Conservation (phyloP, 2,797 vertebrate species). For the Phoxinus dragarum region DNA sequence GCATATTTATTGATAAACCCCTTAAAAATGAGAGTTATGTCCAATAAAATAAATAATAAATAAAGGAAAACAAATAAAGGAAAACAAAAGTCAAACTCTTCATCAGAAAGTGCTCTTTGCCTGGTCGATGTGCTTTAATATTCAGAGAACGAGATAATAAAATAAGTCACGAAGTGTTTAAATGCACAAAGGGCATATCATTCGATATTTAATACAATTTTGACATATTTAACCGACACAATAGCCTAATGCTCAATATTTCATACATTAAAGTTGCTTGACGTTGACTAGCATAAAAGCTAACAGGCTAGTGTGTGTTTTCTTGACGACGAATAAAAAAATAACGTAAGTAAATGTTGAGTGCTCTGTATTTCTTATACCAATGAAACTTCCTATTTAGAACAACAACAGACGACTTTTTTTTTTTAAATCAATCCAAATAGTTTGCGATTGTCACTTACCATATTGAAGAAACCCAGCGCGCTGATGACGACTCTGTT, state of each 20-base stretch:
- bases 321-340: not conserved
- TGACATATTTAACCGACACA: not conserved
- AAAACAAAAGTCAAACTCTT: not conserved
- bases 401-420: not conserved
- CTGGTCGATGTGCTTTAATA: not conserved
- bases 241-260: not conserved
- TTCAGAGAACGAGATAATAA: not conserved
- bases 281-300: constrained; percentile 15
- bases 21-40: not conserved
- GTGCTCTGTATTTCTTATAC: not conserved
- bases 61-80: fast-evolving
- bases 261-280: not conserved
- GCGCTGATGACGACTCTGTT: not conserved
- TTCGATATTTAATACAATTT: not conserved
- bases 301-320: constrained; percentile 2
- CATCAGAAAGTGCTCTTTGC: not conserved
- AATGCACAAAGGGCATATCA: not conserved
- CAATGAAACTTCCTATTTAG: fast-evolving
- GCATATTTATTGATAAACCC: not conserved
- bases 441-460: not conserved
- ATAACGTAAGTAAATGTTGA: too few species aligned
- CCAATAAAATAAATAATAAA: not conserved
- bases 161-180: not conserved
- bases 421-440: not conserved
- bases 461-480: not conserved